Evolutionary conservation across 2,113 vertebrate genomes (phyloP), one percentile per base, ranked within the genome.

Genomic region (Mustela lutreola): DNA sequence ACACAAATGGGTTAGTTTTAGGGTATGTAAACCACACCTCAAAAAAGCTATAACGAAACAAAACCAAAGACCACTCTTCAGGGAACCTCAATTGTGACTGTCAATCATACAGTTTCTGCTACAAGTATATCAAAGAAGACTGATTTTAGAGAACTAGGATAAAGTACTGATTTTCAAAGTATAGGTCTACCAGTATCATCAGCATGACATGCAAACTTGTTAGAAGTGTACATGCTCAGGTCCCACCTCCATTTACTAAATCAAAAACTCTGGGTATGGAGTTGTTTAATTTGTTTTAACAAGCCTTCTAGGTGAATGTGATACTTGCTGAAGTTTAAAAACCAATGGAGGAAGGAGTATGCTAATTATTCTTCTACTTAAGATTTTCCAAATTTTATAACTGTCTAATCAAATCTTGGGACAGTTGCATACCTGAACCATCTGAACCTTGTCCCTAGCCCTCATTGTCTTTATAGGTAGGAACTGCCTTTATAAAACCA

Each of bases 111-210:
- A 82, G 50, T 19, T 95, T 84, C 90, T 73, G 7, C 65, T 92
- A 60, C 63, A 89, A 86, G 56, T 42, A 91, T n/a, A 81, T 62
- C 58, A 93, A 45, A 83, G 11, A 93, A 80, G 67, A 65, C 26
- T 53, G 58, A 62, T 56, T 56, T 82, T 24, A 75, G 62, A 53
- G n/a, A 39, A 87, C 16, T 26, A 28, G 45, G 36, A 45, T 83
- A 56, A 71, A 78, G 56, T 11, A 50, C 78, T 94, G 58, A 88
- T 75, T 85, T 89, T 36, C 18, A 71, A 94, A 94, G 36, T 70
- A 24, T 63, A 24, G 39, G n/a, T 36, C 63, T 62, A 80, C 9
- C 53, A 91, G 67, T 11, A 85, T 33, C 16, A 67, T 31, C 26
- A 50, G 78, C 11, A 71, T 36, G 19, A 67, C 50, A 36, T 81